Percentiles rank a stretch among this genome's conserved stretches.
Conservation (phyloP, 2,113 vertebrate species). For the Xenopus tropicalis region DNA sequence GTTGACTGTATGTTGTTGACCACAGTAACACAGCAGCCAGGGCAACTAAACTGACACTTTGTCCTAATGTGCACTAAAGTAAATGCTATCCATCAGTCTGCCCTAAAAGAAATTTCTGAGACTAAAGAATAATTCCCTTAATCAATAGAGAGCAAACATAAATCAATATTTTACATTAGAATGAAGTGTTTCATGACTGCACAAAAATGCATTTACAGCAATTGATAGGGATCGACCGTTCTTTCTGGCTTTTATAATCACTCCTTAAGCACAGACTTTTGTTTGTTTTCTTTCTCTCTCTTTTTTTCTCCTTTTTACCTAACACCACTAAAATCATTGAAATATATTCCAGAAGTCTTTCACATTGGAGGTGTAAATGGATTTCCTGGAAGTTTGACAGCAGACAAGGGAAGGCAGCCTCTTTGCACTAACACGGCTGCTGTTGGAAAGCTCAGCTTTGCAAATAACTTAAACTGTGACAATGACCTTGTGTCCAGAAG, state of each 20-base stretch:
- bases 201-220: constrained; percentile 62
- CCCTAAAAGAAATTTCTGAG: neutral
- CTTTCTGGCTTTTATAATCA: constrained; percentile 33
- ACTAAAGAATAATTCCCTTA: neutral
- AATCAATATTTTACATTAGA: constrained; percentile 35
- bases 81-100: neutral
- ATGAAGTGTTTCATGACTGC: constrained; percentile 21
- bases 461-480: constrained; percentile 51
- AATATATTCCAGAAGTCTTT: constrained; percentile 62
- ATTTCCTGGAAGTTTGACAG: constrained; percentile 67
- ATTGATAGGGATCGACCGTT: constrained; percentile 45
- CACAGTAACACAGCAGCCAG: too few species aligned
- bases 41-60: neutral
- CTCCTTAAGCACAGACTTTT: constrained; percentile 48
- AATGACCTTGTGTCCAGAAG: constrained; percentile 63
- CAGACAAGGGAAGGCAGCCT: constrained; percentile 54
- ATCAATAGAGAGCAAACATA: neutral
- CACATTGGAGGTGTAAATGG: constrained; percentile 72
- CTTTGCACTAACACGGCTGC: constrained; percentile 63
- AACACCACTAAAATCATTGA: constrained; percentile 57
- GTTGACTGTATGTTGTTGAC: too few species aligned
- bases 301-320: too few species aligned
- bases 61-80: neutral
- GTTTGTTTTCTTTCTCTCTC: constrained; percentile 41
- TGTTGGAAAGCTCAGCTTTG: constrained; percentile 52